Evolutionary conservation across 2,888 invertebrate species (phyloP).

Genomic region (Orthosia incerta): DNA sequence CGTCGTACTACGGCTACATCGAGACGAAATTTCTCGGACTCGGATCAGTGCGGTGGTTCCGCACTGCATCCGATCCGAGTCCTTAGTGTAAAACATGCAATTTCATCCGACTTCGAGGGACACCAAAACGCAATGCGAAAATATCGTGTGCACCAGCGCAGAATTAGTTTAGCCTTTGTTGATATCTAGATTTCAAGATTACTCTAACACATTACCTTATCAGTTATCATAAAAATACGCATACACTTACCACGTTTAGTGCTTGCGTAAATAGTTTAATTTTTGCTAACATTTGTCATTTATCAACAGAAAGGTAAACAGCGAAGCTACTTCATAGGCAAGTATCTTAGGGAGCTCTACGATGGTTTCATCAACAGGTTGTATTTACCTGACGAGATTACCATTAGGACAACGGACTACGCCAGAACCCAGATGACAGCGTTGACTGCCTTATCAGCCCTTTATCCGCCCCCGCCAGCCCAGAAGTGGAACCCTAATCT

Average conservation of each 20-base stretch:
- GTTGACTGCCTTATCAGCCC: slow-evolving; percentile 92
- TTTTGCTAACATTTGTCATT: slow-evolving; percentile 1
- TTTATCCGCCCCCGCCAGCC: slow-evolving; percentile 91
- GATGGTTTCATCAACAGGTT: slow-evolving; percentile 83
- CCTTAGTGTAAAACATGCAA: not conserved
- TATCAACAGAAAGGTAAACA: slow-evolving; percentile 88
- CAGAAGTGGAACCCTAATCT: slow-evolving; percentile 91
- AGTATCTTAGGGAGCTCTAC: slow-evolving; percentile 86
- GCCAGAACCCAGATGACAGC: slow-evolving; percentile 95
- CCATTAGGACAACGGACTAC: slow-evolving; percentile 92
- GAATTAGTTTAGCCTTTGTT: not conserved
- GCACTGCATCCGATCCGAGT: no score
- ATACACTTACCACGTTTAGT: slow-evolving; percentile 1
- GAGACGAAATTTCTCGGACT: no score
- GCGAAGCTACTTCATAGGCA: slow-evolving; percentile 87
- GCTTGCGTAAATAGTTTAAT: not conserved
- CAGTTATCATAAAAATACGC: slow-evolving; percentile 31
- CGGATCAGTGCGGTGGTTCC: no score
- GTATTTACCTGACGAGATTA: slow-evolving; percentile 88
- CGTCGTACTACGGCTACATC: no score
- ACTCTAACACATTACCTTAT: slow-evolving; percentile 4
- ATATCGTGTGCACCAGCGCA: not conserved
- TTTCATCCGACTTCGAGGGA: not conserved
- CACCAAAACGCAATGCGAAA: not conserved
- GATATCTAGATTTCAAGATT: slow-evolving; percentile 37